Evolutionary conservation across 2,888 invertebrate genomes (phyloP).

Genomic region (Pyrgus malvae): DNA sequence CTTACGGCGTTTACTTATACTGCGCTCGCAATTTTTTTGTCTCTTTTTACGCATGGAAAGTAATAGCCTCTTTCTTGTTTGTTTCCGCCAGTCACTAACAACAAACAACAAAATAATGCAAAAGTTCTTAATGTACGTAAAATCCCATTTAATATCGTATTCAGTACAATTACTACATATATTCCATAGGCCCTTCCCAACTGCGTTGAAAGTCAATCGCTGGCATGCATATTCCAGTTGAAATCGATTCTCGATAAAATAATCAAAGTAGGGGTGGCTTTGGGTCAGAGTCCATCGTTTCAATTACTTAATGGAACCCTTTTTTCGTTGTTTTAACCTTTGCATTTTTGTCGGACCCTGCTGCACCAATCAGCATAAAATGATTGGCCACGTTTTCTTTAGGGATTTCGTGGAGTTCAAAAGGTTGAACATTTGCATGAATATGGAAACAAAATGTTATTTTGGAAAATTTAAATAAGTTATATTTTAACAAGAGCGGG

Average conservation of each 20-base stretch:
- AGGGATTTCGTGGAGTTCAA: not conserved
- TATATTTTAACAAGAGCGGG: too few species aligned
- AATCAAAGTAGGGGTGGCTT: constrained; percentile 23
- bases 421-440: not conserved
- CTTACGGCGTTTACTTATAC: too few species aligned
- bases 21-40: too few species aligned
- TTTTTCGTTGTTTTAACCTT: constrained; percentile 24
- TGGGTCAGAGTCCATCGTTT: constrained; percentile 25
- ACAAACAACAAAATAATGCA: too few species aligned
- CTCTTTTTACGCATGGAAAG: too few species aligned
- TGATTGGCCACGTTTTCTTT: constrained; percentile 7
- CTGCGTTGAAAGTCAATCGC: constrained; percentile 15
- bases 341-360: constrained; percentile 22
- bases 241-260: constrained; percentile 27
- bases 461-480: too few species aligned
- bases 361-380: constrained; percentile 25
- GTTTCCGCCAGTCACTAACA: too few species aligned
- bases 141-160: too few species aligned
- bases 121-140: too few species aligned
- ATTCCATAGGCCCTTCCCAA: constrained; percentile 2
- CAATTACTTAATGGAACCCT: constrained; percentile 28
- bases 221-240: constrained; percentile 18
- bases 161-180: too few species aligned
- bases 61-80: too few species aligned
- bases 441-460: not conserved